Base-by-base conservation (phyloP, 1,140 invertebrate genomes). In the Melipona quadrifasciata region DNA sequence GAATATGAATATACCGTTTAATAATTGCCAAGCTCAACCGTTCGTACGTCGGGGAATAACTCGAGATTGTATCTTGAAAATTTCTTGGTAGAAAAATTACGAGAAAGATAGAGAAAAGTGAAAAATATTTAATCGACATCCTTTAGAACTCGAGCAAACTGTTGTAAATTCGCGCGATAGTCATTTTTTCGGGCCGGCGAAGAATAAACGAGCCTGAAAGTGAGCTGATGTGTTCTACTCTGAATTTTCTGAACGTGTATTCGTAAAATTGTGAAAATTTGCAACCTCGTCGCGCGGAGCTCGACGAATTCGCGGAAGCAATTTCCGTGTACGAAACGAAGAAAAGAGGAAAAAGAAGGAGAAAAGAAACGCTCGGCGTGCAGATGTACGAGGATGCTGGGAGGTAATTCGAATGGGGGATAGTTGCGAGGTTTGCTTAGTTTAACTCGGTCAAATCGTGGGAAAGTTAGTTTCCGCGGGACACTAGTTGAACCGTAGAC, bases 381-480 rank as follows among this genome's bases (percentile, higher is more conserved):
- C 24, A n/a, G 21, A n/a, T 12, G 39, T 39, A 61, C 11, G 21
- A 21, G 24, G 19, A 2, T 5, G 21, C 11, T 39, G 27, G 8
- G 2, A 24, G 21, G 55, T 80, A 80, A 80, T 82, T 74, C 71
- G 65, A 73, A 73, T 82, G 21, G 71, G 21, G 65, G 21, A 53
- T 74, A 53, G 57, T 65, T 53, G 27, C 47, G 12, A 24, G n/a
- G 27, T 82, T 76, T 76, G 61, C 61, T 57, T 67, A 57, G 73
- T 31, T 82, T 21, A 77, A 82, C 81, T 51, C 34, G 74, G 19
- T 4, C 10, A 61, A 82, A 82, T 82, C 53, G 64, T 24, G n/a
- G 31, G 21, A 27, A 77, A 82, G 64, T 82, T 77, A 82, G 64
- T 82, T 76, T 82, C 81, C 39, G 55, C 21, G 64, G n/a, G 64